Evolutionary conservation across 2,797 vertebrate genomes (phyloP).

Genomic region (Darevskia nairensis): DNA sequence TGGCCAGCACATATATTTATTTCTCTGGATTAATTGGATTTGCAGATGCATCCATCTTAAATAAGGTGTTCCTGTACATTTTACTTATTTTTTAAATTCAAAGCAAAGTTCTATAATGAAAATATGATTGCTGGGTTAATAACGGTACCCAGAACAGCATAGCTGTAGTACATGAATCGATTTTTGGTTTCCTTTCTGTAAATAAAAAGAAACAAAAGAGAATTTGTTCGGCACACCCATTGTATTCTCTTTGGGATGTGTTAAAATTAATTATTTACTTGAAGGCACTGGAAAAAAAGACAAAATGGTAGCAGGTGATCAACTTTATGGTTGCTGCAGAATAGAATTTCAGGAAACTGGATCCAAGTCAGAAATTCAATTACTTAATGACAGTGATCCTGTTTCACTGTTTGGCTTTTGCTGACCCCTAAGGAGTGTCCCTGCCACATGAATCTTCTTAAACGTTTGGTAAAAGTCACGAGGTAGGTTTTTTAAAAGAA

Average conservation of each 20-base stretch:
- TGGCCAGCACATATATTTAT: not conserved
- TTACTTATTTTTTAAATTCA: not conserved
- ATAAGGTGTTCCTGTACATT: not conserved
- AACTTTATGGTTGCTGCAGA: slow-evolving; percentile 55
- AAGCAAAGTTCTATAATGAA: not conserved
- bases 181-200: slow-evolving; percentile 26
- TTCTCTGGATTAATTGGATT: not conserved
- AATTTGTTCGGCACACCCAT: slow-evolving; percentile 53
- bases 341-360: slow-evolving; percentile 66
- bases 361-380: slow-evolving; percentile 68
- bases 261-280: slow-evolving; percentile 68
- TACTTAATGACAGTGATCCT: slow-evolving; percentile 59
- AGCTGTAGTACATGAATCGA: not conserved
- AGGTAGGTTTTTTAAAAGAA: slow-evolving; percentile 27
- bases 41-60: not conserved
- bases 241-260: slow-evolving; percentile 59
- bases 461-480: slow-evolving; percentile 27
- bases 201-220: slow-evolving; percentile 28
- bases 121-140: slow-evolving; percentile 5
- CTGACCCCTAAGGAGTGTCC: slow-evolving; percentile 49
- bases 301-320: slow-evolving; percentile 52
- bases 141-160: not conserved
- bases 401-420: slow-evolving; percentile 57
- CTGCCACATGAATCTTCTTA: slow-evolving; percentile 40
- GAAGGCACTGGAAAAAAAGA: slow-evolving; percentile 50